Evolutionary conservation across 2,888 invertebrate genomes (phyloP).

Genomic region (Prosopocoilus inquinatus): DNA sequence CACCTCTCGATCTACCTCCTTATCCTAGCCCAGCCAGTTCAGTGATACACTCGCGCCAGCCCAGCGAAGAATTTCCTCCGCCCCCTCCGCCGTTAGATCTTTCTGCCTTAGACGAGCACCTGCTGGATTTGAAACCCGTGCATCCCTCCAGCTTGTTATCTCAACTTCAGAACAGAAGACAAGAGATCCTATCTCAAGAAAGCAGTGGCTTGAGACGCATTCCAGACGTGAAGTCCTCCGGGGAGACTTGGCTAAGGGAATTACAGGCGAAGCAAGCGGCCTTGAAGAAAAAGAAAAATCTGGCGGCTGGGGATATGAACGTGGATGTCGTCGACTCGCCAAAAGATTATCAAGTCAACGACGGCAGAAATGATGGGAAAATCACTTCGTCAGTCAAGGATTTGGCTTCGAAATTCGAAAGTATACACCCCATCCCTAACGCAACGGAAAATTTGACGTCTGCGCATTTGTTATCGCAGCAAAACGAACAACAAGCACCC

Average conservation of each 20-base stretch:
- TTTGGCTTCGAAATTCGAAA: conserved; percentile 79
- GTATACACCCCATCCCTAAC: conserved; percentile 46
- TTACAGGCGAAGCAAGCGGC: conserved; percentile 77
- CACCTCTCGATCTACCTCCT: conserved; percentile 67
- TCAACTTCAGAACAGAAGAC: conserved; percentile 65
- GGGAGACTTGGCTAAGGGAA: conserved; percentile 73
- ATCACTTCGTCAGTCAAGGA: conserved; percentile 64
- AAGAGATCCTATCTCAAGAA: conserved; percentile 61
- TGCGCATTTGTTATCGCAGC: neutral
- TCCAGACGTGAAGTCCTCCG: conserved; percentile 47
- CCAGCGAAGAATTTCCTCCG: conserved; percentile 87
- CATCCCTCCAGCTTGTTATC: conserved; percentile 53
- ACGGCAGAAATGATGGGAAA: conserved; percentile 35
- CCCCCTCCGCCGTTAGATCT: conserved; percentile 79
- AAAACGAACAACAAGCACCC: conserved; percentile 8
- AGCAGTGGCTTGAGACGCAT: conserved; percentile 42
- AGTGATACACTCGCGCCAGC: conserved; percentile 77
- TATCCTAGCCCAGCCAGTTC: conserved; percentile 79
- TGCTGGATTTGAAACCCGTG: conserved; percentile 35
- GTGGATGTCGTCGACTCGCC: conserved; percentile 9
- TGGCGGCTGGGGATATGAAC: neutral
- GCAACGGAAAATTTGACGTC: conserved; percentile 2
- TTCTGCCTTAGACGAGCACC: conserved; percentile 59
- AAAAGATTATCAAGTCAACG: conserved; percentile 10
- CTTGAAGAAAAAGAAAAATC: conserved; percentile 55